A percentile compares a stretch with the other conserved stretches of the same genome.
phyloP scores from a whole-genome alignment of 2,888 invertebrate species.

The Lordiphosa andalusiaca region DNA sequence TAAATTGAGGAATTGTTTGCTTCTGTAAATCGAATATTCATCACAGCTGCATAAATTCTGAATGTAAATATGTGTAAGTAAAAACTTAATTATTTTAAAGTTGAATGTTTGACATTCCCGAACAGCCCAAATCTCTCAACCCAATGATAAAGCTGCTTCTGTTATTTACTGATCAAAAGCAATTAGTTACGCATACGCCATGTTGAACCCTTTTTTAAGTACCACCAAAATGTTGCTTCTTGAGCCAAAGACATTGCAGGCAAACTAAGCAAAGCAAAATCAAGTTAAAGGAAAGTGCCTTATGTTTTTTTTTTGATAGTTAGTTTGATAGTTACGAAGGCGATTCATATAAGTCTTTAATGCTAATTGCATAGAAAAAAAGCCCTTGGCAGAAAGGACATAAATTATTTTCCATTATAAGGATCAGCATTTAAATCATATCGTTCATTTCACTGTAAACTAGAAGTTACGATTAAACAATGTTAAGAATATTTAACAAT shows the following conservation, averaged over 20 bases:
- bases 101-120: too few species aligned
- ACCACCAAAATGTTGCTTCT: slow-evolving; percentile 8
- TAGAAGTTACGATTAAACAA: too few species aligned
- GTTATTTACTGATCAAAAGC: slow-evolving; percentile 53
- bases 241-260: slow-evolving; percentile 1
- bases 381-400: too few species aligned
- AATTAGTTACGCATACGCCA: slow-evolving; percentile 47
- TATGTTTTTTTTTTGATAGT: not conserved
- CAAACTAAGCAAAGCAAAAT: slow-evolving; percentile 10
- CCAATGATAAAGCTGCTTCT: slow-evolving; percentile 13
- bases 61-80: too few species aligned
- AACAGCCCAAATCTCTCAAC: not conserved
- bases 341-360: not conserved
- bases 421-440: too few species aligned
- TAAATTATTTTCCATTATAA: too few species aligned
- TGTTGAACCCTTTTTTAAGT: slow-evolving; percentile 9
- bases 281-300: slow-evolving; percentile 7
- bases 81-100: too few species aligned
- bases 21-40: slow-evolving; percentile 6
- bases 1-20: slow-evolving; percentile 40
- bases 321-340: not conserved
- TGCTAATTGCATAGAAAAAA: not conserved
- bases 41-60: too few species aligned
- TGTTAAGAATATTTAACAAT: too few species aligned
- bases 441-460: too few species aligned